Conservation (phyloP, 2,888 invertebrate genomes). For the Asteroscopus sphinx region DNA sequence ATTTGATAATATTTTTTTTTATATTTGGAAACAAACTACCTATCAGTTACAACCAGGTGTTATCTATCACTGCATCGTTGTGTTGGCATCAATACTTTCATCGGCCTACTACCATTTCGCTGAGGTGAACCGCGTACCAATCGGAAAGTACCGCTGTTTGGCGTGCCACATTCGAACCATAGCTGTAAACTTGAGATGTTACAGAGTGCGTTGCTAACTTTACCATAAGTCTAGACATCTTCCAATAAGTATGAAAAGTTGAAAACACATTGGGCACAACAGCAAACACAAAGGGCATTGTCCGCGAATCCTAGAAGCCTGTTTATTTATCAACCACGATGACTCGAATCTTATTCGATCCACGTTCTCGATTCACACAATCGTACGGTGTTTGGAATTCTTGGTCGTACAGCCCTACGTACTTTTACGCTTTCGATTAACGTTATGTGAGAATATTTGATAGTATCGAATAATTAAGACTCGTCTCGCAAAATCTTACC, state of each 20-base stretch:
- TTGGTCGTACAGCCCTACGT: slow-evolving; percentile 71
- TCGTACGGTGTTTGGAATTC: slow-evolving; percentile 81
- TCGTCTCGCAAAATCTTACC: slow-evolving; percentile 50
- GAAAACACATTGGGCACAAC: too few relatives aligned
- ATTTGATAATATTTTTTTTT: too few relatives aligned
- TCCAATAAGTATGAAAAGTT: slow-evolving; percentile 53
- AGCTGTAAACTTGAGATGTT: slow-evolving; percentile 49
- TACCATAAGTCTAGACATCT: slow-evolving; percentile 34
- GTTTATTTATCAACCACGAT: slow-evolving; percentile 82
- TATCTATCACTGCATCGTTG: slow-evolving; percentile 39
- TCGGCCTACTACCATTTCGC: slow-evolving; percentile 76
- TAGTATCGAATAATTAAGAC: slow-evolving; percentile 41
- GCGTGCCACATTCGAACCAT: slow-evolving; percentile 68
- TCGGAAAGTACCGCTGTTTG: slow-evolving; percentile 84
- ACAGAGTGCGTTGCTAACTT: slow-evolving; percentile 17
- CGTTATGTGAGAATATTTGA: slow-evolving; percentile 48
- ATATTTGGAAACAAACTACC: background rate
- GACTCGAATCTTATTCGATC: slow-evolving; percentile 79
- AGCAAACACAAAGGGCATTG: slow-evolving; percentile 77
- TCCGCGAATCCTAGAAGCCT: slow-evolving; percentile 75
- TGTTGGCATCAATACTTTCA: slow-evolving; percentile 73
- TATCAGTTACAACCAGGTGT: slow-evolving; percentile 18
- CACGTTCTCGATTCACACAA: slow-evolving; percentile 88
- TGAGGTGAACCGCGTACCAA: slow-evolving; percentile 71
- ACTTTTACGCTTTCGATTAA: slow-evolving; percentile 71